Evolutionary conservation across 2,797 vertebrate species (phyloP), one percentile per base, ranked within the genome.

Genomic region (Oreochromis mossambicus): DNA sequence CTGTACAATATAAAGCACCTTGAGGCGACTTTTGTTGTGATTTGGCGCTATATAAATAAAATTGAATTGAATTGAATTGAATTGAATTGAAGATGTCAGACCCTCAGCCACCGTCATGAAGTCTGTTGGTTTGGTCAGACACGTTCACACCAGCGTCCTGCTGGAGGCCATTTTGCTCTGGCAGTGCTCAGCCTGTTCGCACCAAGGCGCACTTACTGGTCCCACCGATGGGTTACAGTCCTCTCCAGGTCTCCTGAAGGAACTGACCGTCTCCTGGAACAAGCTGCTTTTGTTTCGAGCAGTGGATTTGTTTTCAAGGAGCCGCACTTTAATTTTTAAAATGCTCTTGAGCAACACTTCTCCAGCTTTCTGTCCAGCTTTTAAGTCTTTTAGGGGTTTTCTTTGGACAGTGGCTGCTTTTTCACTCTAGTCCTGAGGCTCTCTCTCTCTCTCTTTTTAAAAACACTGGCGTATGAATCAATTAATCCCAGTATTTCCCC

Each of bases 31-130:
- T n/a, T n/a, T n/a, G n/a, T n/a, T n/a, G n/a, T n/a, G n/a, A n/a
- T n/a, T n/a, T n/a, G n/a, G n/a, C n/a, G n/a, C n/a, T n/a, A n/a
- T n/a, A n/a, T n/a, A n/a, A n/a, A n/a, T n/a, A n/a, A n/a, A n/a
- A n/a, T n/a, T n/a, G n/a, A n/a, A n/a, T n/a, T n/a, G n/a, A n/a
- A n/a, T n/a, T n/a, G n/a, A n/a, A n/a, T n/a, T n/a, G n/a, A n/a
- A n/a, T n/a, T n/a, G n/a, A n/a, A n/a, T n/a, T n/a, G 55, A 58
- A 32, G 15, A 32, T 0, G 5, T 29, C 24, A 14, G 13, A 14
- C 0, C 0, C 24, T 1, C 52, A 8, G 54, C 7, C 54, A 8
- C 7, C 7, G 13, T 29, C 54, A 56, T 29, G 24, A 0, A 56
- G 55, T 58, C 26, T 0, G 55, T 32, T 58, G 15, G 26, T 2